Base-by-base conservation (phyloP, 2,113 vertebrate genomes). In the Anoplopoma fimbria region DNA sequence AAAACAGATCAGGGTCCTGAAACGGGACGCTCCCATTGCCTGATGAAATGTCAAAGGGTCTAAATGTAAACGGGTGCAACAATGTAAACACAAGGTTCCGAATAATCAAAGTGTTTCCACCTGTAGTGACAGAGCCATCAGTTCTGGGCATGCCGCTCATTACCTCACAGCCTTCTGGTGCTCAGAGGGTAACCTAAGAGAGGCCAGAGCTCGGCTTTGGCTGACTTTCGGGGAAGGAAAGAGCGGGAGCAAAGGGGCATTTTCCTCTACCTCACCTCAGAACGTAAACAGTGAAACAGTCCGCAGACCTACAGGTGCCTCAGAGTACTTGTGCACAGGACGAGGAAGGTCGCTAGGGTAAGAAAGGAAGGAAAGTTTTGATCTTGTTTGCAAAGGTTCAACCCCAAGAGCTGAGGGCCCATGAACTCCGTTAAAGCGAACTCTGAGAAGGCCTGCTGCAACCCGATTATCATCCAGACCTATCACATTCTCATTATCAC, bases 71-170 rank as follows among this genome's bases (percentile, higher is more conserved):
- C 36, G 73, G 61, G 70, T 72, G 85, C 82, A 86, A 88, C 78
- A 84, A 83, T 81, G 82, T 88, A 93, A 93, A 92, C 93, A 93
- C 49, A 2, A 33, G 49, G 84, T 77, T 89, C 83, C 80, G 55
- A 77, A 77, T 86, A 91, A 93, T 94, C 88, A 93, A 90, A 90
- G 88, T 86, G 88, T 94, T 94, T 94, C 91, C 93, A 94, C 90
- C 89, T 93, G 88, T 85, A 77, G 82, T 79, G 93, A 94, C 92
- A 91, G 85, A 89, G 71, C 86, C 90, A 90, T 93, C 91, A 82
- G 89, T 89, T 91, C 87, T 91, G 83, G 79, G 49, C 78, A 47
- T 8, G 69, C 45, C 3, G 75, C 63, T 82, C 86, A 87, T 91
- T 91, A 93, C 86, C 86, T 95, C 84, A 86, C 88, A 69, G 89